Evolutionary conservation across 2,888 invertebrate species (phyloP), one percentile per base, ranked within the genome.

Genomic region (Himalopsyche kuldschensis): DNA sequence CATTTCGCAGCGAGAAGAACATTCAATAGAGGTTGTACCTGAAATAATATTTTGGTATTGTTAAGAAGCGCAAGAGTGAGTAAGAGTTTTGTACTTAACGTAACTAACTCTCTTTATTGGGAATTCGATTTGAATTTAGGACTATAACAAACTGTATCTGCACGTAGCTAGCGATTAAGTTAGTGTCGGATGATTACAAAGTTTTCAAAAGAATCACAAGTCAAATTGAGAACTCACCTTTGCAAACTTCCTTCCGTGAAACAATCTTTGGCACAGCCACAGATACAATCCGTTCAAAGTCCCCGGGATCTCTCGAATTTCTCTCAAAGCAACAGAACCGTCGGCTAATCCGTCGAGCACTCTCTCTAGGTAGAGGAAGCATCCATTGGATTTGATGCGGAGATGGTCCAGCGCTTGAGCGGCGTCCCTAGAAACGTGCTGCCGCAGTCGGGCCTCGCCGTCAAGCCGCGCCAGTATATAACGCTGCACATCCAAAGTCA

Each of bases 301-400:
- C 8, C 98, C 97, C 0, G 99, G 98, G 79, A 99, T 99, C 88
- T 98, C 96, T 31, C 96, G 93, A 30, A 99, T 97, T 89, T 98
- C 97, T 0, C 98, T 93, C 46, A 98, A 91, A 10, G 97, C 97
- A 87, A 99, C 97, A 89, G 97, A 98, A 82, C 96, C 97, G 88
- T 98, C 97, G 0, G 97, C 96, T 1, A 98, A 97, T 0, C 98
- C 98, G 87, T 98, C 98, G 76, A 98, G 89, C 0, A 98, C 95
- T 90, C 97, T 96, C 88, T 97, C 97, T 85, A 97, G 89, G 87
- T 97, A 97, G 4, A 97, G 92, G 86, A 97, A 94, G 87, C 97
- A 97, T 0, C 98, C 99, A 88, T 98, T 98, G 88, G 97, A 97
- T 90, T 99, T 99, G 87, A 99, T 98, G 88, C 98, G 95, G 63